Conservation (phyloP, 2,113 vertebrate genomes). For the Apistogramma diplotaenia region DNA sequence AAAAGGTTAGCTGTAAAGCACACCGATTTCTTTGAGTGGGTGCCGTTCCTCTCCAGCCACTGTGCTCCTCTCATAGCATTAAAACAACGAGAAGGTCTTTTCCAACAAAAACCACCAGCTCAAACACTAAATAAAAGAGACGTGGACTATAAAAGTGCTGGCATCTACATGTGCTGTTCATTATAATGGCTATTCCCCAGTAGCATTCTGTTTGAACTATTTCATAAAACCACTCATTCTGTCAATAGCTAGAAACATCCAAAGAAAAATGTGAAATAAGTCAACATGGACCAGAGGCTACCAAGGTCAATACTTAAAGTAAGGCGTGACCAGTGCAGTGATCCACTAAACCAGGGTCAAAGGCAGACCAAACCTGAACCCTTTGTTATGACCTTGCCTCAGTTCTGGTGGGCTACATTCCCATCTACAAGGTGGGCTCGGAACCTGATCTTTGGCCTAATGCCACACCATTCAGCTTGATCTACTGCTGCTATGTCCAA, state of each 20-base stretch:
- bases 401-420: constrained; percentile 45
- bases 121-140: constrained; percentile 44
- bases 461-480: constrained; percentile 22
- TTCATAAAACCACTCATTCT: constrained; percentile 39
- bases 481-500: constrained; percentile 39
- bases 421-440: constrained; percentile 60
- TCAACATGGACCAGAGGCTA: background rate
- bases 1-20: constrained; percentile 32
- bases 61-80: constrained; percentile 1
- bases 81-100: constrained; percentile 33
- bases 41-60: background rate
- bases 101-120: constrained; percentile 38
- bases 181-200: constrained; percentile 31
- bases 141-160: constrained; percentile 25
- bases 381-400: constrained; percentile 33
- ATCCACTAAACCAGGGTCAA: constrained; percentile 16
- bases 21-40: constrained; percentile 24
- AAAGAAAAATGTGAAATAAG: background rate
- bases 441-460: constrained; percentile 51
- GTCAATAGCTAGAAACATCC: constrained; percentile 39
- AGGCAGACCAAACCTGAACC: constrained; percentile 22
- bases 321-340: constrained; percentile 4
- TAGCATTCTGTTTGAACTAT: constrained; percentile 39
- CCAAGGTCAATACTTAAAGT: constrained; percentile 15
- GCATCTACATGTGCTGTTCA: constrained; percentile 18